Evolutionary conservation across 2,113 vertebrate species (phyloP).

Genomic region (Anseranas semipalmata): DNA sequence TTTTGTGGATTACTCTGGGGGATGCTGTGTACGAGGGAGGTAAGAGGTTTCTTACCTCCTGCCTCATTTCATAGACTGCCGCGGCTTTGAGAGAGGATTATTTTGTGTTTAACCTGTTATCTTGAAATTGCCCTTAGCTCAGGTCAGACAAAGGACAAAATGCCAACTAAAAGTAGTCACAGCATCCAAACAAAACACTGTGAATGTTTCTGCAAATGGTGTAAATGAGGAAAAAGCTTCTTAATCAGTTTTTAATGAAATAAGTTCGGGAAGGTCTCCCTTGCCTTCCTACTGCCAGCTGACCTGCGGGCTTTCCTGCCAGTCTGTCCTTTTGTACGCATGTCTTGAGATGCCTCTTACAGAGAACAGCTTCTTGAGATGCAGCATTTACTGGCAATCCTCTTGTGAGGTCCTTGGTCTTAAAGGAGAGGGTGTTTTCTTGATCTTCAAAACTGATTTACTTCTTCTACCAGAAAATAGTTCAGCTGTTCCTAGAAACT

Average conservation of each 20-base stretch:
- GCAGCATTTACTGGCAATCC: not conserved
- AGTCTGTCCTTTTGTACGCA: not conserved
- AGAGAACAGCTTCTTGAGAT: not conserved
- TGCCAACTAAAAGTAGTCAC: not conserved
- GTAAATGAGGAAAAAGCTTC: not conserved
- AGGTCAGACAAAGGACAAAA: conserved; percentile 4
- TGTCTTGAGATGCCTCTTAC: not conserved
- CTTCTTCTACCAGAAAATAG: not conserved
- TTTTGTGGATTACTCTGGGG: not conserved
- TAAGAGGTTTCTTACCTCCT: not conserved
- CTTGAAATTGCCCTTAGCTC: conserved; percentile 11
- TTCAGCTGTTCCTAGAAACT: not conserved
- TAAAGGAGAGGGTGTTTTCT: not conserved
- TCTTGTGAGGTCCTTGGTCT: not conserved
- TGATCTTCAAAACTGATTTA: not conserved
- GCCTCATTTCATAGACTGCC: not conserved
- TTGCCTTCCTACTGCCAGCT: not conserved
- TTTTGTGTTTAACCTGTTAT: conserved; percentile 38
- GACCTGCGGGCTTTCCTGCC: not conserved
- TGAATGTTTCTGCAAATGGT: not conserved
- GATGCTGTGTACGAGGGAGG: not conserved
- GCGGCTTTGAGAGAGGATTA: conserved; percentile 20
- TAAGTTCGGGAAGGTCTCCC: not conserved
- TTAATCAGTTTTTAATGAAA: not conserved
- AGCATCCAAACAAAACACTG: not conserved